Conservation (phyloP, 2,113 vertebrate genomes). For the Myxocyprinus asiaticus region DNA sequence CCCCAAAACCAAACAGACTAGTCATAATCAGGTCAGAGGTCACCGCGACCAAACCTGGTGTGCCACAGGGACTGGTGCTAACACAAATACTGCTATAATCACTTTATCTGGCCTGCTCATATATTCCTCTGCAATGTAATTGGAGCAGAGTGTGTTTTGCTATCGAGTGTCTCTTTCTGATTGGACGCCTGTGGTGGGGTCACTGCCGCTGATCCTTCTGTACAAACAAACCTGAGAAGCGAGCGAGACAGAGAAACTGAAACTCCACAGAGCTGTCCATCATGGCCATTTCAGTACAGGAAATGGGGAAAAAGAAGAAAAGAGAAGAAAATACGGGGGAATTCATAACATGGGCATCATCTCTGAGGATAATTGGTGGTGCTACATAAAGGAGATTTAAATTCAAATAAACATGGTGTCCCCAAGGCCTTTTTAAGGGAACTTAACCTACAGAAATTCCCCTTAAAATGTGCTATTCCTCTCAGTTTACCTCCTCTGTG, state of each 20-base stretch:
- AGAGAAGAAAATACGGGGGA: constrained; percentile 51
- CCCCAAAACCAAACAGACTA: constrained; percentile 23
- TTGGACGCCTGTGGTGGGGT: constrained; percentile 58
- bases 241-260: constrained; percentile 38
- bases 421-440: constrained; percentile 51
- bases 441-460: constrained; percentile 51
- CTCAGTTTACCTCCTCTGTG: neutral
- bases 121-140: constrained; percentile 53
- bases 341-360: constrained; percentile 67
- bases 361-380: constrained; percentile 61
- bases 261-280: constrained; percentile 54
- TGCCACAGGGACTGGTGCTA: constrained; percentile 34
- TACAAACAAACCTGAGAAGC: constrained; percentile 55
- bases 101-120: constrained; percentile 43
- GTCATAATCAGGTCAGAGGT: constrained; percentile 40
- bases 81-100: constrained; percentile 52
- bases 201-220: constrained; percentile 51
- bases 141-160: constrained; percentile 64
- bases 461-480: constrained; percentile 3
- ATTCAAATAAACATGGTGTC: constrained; percentile 62
- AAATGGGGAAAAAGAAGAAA: constrained; percentile 32
- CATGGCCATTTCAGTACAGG: constrained; percentile 53
- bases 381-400: constrained; percentile 64
- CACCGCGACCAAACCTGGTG: constrained; percentile 36
- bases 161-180: constrained; percentile 57